These are phyloP conservation scores for Phyllostomus discolor DNA, from an alignment of 2,113 vertebrate species.

Conservation along the genomic window DNA sequence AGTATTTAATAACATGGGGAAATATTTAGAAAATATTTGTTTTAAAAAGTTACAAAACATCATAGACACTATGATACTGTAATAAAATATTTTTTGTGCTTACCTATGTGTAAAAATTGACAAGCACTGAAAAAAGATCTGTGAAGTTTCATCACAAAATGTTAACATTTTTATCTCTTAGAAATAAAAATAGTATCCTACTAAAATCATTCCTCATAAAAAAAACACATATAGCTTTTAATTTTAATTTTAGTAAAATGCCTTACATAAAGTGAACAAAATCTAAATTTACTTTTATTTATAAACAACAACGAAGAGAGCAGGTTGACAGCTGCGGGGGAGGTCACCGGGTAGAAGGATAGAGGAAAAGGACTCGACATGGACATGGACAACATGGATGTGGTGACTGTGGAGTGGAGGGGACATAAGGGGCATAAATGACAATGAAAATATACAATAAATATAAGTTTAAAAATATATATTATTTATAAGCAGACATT, in stretches of 20 bases:
- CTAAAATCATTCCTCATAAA: background rate
- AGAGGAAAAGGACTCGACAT: no score
- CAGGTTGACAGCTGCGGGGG: no score
- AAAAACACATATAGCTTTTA: background rate
- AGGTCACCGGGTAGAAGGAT: no score
- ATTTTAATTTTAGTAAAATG: background rate
- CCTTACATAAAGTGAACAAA: background rate
- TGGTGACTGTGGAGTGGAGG: no score
- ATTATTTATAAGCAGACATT: background rate
- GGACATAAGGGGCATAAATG: no score
- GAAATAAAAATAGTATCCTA: background rate
- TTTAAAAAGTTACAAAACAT: background rate
- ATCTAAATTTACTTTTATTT: background rate
- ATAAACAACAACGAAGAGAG: background rate
- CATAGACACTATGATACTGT: background rate
- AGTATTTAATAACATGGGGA: background rate
- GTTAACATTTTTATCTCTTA: background rate
- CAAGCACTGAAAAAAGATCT: background rate
- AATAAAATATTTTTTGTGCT: background rate
- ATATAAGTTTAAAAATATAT: no score
- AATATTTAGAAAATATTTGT: background rate
- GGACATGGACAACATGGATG: no score
- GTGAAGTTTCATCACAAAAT: background rate
- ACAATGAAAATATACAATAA: no score
- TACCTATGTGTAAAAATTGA: background rate